Evolutionary conservation across 2,888 invertebrate species (phyloP).

Genomic region (Tryphoninae sp.): DNA sequence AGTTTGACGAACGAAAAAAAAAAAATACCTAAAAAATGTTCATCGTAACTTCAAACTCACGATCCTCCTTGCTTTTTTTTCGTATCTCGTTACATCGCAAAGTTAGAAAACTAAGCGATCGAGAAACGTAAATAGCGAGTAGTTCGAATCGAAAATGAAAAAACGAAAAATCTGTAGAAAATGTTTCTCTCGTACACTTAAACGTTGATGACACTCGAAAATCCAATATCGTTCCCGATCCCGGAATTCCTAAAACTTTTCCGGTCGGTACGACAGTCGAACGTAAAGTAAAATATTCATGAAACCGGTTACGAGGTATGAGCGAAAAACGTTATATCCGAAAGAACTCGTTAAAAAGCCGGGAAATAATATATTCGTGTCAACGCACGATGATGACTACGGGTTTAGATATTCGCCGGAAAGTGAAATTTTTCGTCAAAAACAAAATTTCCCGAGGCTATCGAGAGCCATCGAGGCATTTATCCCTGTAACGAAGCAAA

Average conservation of each 20-base stretch:
- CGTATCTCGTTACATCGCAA: background rate
- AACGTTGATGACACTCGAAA: background rate
- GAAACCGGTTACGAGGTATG: background rate
- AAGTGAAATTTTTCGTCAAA: background rate
- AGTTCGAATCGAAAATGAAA: background rate
- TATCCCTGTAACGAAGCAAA: background rate
- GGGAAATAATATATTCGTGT: slow-evolving; percentile 36
- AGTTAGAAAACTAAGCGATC: no score
- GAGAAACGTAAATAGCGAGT: no score
- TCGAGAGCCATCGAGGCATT: background rate
- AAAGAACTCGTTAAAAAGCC: background rate
- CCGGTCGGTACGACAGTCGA: background rate
- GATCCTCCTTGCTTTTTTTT: background rate
- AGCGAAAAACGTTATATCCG: background rate
- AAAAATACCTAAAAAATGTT: background rate
- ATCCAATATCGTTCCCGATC: background rate
- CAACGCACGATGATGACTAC: background rate
- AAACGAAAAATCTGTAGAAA: background rate
- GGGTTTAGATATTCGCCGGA: slow-evolving; percentile 19
- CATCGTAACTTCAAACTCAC: background rate
- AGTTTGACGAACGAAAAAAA: background rate
- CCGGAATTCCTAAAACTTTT: background rate
- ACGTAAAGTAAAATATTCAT: slow-evolving; percentile 33
- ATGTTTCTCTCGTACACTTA: background rate
- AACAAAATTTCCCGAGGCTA: slow-evolving; percentile 43